Evolutionary conservation across 2,888 invertebrate species (phyloP), one percentile per base, ranked within the genome.

Genomic region (Sarcophaga variegata): DNA sequence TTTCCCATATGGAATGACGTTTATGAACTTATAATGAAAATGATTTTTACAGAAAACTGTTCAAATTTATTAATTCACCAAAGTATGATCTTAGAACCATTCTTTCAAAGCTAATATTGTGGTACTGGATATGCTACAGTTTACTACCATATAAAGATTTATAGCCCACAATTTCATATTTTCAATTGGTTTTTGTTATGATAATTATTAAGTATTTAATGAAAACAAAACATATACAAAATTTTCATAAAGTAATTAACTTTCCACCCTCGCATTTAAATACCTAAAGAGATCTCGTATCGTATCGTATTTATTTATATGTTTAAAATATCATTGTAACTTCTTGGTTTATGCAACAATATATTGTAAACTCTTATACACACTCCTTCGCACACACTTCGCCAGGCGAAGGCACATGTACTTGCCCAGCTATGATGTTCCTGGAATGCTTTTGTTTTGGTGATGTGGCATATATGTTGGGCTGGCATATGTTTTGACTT

Each of bases 401-500:
- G 6, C 20, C 37, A 79, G 1, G 12, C 20, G 2, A 27, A 54
- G 17, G n/a, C 4, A 54, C 8, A 49, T n/a, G 22, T 62, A 22
- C 37, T 22, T 37, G 54, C 22, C 1, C 12, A n/a, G 11, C 12
- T 10, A 62, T 5, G 60, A 62, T 5, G 60, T 67, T 59, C 22
- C 5, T 63, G 4, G 2, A 11, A 47, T 67, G 27, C 59, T 27
- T n/a, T 81, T 76, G 71, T 87, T 45, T 79, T 22, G 22, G 63
- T 54, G 10, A 5, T 49, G 12, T 22, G 49, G 59, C 54, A 54
- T 14, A 54, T 17, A 54, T 54, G 54, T 70, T 67, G 71, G 37
- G 37, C 20, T 81, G 80, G 81, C 87, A 87, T 87, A 84, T 82
- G 84, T 87, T 84, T 84, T 82, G 87, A 84, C 87, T 87, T 87